These are phyloP conservation scores for Malachius bipustulatus DNA, from an alignment of 2,888 invertebrate genomes.

Conservation along the genomic window DNA sequence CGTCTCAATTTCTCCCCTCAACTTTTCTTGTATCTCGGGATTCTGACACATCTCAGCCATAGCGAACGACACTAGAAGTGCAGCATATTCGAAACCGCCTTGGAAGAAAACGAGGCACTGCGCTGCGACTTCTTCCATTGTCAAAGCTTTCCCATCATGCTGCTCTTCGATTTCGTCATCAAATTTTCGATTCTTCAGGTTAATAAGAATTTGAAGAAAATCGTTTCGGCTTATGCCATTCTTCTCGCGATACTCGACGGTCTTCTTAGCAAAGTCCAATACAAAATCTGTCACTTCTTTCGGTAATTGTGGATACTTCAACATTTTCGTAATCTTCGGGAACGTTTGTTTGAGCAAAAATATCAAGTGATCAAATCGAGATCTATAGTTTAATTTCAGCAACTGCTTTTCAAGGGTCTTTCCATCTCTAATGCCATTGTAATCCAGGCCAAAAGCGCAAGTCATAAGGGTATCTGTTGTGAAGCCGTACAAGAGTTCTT, in stretches of 20 bases:
- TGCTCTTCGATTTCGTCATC: slow-evolving; percentile 4
- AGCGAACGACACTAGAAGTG: slow-evolving; percentile 33
- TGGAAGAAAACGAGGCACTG: slow-evolving; percentile 37
- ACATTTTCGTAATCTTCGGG: slow-evolving; percentile 4
- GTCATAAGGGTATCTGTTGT: slow-evolving; percentile 17
- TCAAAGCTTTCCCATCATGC: slow-evolving; percentile 12
- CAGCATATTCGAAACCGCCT: slow-evolving; percentile 41
- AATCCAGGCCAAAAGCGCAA: slow-evolving; percentile 17
- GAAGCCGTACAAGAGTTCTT: too few relatives aligned
- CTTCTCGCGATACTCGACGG: slow-evolving; percentile 22
- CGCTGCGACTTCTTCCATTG: slow-evolving; percentile 26
- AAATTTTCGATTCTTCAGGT: slow-evolving; percentile 19
- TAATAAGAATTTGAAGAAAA: slow-evolving; percentile 32
- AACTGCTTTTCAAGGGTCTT: slow-evolving; percentile 11
- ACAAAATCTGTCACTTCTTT: slow-evolving; percentile 23
- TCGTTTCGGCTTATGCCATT: slow-evolving; percentile 25
- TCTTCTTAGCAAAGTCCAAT: slow-evolving; percentile 20
- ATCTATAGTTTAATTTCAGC: slow-evolving; percentile 10
- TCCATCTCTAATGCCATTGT: slow-evolving; percentile 14
- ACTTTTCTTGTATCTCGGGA: slow-evolving; percentile 34
- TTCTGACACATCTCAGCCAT: slow-evolving; percentile 35
- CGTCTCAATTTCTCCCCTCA: slow-evolving; percentile 32
- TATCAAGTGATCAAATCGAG: slow-evolving; percentile 9
- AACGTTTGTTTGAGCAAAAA: not conserved
- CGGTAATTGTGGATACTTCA: slow-evolving; percentile 1